Conservation (phyloP, 2,797 vertebrate species). For the Florisuga fusca region DNA sequence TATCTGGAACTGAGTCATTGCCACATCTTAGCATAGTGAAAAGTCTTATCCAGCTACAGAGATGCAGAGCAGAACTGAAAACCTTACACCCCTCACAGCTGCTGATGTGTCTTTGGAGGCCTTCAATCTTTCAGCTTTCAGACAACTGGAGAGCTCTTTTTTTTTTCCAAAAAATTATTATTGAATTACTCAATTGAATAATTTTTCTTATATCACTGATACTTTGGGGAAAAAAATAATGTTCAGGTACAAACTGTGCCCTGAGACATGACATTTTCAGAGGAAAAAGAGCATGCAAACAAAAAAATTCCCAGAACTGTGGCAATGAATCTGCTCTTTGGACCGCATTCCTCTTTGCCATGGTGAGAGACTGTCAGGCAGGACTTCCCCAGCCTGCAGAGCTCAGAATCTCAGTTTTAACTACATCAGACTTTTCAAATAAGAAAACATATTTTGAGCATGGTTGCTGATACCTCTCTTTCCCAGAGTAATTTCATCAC, state of each 20-base stretch:
- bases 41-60: not conserved
- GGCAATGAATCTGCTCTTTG: not conserved
- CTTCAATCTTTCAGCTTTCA: not conserved
- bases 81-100: not conserved
- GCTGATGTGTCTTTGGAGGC: not conserved
- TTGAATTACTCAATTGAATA: not conserved
- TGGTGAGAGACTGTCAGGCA: not conserved
- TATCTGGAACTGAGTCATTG: not conserved
- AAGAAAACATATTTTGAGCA: not conserved
- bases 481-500: not conserved
- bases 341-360: not conserved
- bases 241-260: not conserved
- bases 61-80: not conserved
- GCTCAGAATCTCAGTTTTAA: not conserved
- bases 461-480: not conserved
- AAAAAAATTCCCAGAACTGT: not conserved
- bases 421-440: not conserved
- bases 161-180: not conserved
- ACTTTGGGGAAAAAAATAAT: not conserved
- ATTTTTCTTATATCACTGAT: not conserved
- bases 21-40: not conserved
- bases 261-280: not conserved
- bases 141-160: not conserved
- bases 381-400: not conserved
- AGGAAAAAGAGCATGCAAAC: not conserved